Evolutionary conservation across 1,140 invertebrate genomes (phyloP), one percentile per base, ranked within the genome.

Genomic region (Dufourea novaeangliae): DNA sequence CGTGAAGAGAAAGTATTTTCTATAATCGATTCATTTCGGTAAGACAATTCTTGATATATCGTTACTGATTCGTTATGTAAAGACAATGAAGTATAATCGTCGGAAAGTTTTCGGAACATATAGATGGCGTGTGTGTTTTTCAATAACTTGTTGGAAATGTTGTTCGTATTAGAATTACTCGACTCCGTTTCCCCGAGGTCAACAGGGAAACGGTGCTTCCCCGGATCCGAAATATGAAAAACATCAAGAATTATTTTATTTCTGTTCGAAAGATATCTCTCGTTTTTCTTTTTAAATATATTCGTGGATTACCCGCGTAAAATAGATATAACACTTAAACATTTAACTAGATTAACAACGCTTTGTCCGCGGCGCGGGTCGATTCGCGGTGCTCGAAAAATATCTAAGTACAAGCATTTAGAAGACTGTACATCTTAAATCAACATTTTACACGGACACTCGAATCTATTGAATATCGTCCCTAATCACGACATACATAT

Each of bases 281-380:
- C 12, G 4, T 54, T 61, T 50, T 46, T n/a, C n/a, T n/a, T n/a
- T n/a, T n/a, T n/a, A n/a, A n/a, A n/a, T 50, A 46, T 61, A 39
- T 25, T 71, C 22, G 54, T 7, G 22, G 29, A 59, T 57, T 25
- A 44, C 52, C n/a, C 66, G 62, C 39, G 50, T 62, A 22, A 63
- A 57, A 63, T 54, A 57, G 32, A 66, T 62, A 66, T 57, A 75
- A 74, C 62, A 75, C 44, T 73, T 74, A 59, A 79, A 72, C 62
- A 46, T 73, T 67, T 57, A 79, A 79, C 59, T 67, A 75, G 39
- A 62, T 62, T 62, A 74, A 46, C 54, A 46, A 74, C 41, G 46
- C 46, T 39, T 66, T 78, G 22, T 59, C n/a, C 29, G 17, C 61
- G 73, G 37, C 70, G 27, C 34, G 54, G 29, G 52, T 78, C n/a